Conservation (phyloP, 2,797 vertebrate species). For the Mycteria americana region DNA sequence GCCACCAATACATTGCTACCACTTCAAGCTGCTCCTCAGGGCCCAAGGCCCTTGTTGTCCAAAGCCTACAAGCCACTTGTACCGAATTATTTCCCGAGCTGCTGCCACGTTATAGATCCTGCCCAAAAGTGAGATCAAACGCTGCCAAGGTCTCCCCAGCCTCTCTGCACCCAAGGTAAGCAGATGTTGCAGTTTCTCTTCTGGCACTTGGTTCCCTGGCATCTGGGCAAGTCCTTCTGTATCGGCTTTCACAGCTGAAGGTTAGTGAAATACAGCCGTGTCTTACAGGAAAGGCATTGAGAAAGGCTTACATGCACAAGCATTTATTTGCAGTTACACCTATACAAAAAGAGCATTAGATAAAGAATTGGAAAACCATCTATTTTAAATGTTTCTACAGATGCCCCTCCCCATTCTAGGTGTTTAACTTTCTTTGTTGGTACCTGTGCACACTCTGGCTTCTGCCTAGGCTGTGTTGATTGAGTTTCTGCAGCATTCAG, state of each 20-base stretch:
- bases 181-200: not conserved
- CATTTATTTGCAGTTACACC: not conserved
- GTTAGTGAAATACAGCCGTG: not conserved
- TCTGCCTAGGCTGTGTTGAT: not conserved
- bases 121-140: not conserved
- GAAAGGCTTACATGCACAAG: not conserved
- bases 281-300: not conserved
- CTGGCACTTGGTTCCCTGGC: not conserved
- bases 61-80: not conserved
- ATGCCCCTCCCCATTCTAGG: not conserved
- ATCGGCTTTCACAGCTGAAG: not conserved
- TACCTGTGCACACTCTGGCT: not conserved
- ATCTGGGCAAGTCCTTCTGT: not conserved
- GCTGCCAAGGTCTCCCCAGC: not conserved
- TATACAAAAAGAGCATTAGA: rapidly evolving
- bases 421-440: not conserved
- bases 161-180: not conserved
- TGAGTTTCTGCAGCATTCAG: not conserved
- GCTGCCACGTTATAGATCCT: not conserved
- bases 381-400: not conserved
- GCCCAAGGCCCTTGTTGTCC: not conserved
- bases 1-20: not conserved
- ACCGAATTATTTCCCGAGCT: not conserved
- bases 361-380: not conserved
- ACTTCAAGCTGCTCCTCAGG: not conserved